Evolutionary conservation across 1,140 invertebrate genomes (phyloP), one percentile per base, ranked within the genome.

Genomic region (Micrasema minimum): DNA sequence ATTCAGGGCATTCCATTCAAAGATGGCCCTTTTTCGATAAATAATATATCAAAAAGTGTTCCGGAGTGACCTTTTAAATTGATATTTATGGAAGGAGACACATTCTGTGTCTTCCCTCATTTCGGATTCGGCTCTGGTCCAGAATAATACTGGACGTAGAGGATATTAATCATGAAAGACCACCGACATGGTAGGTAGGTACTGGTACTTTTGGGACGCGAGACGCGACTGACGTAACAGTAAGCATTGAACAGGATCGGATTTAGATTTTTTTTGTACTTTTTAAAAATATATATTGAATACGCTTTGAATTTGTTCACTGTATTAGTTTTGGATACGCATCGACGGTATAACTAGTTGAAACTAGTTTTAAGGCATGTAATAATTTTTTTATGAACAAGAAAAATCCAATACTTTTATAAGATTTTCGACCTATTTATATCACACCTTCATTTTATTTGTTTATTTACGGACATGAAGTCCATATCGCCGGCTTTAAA

Each of bases 81-180:
- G 69, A 74, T 71, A 74, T 74, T 74, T 71, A 74, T 71, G 67
- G 61, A 74, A 71, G 64, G 66, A 68, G 61, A 51, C 55, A 53
- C 51, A 59, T 72, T 72, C 23, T 41, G 69, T 66, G 64, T 66
- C 16, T 50, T 22, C 20, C 14, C 31, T 7, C 23, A 10, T 45
- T 26, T 1, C 26, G 14, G 53, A 20, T 31, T 31, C 3, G 26
- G 26, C 7, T 7, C 26, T 4, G 26, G 26, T 2, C 7, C 26
- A 31, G 26, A 31, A 31, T 7, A 31, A 4, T 31, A 7, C 26
- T 31, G 26, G 26, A 31, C 26, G 7, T 31, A 31, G 26, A 31
- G 38, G 23, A 26, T 31, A 69, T 69, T 69, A 59, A 69, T 69
- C 66, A 69, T 53, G 38, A 3, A 31, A n/a, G 66, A 69, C 66